Conservation (phyloP, 1,140 invertebrate species). For the Zaprionus gabonicus region DNA sequence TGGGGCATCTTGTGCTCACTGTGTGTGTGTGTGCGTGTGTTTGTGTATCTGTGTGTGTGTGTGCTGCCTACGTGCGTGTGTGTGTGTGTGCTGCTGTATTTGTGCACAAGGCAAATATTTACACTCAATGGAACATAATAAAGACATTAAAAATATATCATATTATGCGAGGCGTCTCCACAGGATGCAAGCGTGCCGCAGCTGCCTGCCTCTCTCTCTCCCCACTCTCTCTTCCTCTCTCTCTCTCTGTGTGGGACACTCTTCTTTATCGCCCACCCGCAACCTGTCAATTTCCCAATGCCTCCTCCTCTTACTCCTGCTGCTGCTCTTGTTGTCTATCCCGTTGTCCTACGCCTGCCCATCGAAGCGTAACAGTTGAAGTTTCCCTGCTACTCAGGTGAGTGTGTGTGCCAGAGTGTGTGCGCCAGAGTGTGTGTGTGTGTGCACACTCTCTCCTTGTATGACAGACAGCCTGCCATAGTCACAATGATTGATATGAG, state of each 20-base stretch:
- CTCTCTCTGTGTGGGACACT: conserved; percentile 13
- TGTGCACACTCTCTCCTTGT: neutral
- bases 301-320: neutral
- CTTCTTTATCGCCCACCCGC: conserved; percentile 21
- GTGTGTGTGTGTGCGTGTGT: conserved; percentile 11
- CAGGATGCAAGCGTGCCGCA: conserved; percentile 25
- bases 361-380: conserved; percentile 37
- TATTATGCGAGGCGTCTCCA: conserved; percentile 56
- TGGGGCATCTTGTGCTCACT: conserved; percentile 35
- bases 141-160: conserved; percentile 82
- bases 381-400: conserved; percentile 30
- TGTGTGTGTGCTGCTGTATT: neutral
- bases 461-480: conserved; percentile 39
- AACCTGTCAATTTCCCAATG: conserved; percentile 42
- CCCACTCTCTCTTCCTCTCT: neutral
- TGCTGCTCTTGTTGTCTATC: conserved; percentile 12
- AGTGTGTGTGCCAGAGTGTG: conserved; percentile 1
- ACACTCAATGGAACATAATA: conserved; percentile 82
- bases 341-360: conserved; percentile 23
- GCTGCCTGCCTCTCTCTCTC: neutral
- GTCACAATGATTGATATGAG: conserved; percentile 68
- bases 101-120: conserved; percentile 71
- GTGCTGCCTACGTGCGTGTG: conserved; percentile 4
- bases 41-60: conserved; percentile 12
- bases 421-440: neutral